Evolutionary conservation across 2,888 invertebrate genomes (phyloP).

Genomic region (Polia nebulosa): DNA sequence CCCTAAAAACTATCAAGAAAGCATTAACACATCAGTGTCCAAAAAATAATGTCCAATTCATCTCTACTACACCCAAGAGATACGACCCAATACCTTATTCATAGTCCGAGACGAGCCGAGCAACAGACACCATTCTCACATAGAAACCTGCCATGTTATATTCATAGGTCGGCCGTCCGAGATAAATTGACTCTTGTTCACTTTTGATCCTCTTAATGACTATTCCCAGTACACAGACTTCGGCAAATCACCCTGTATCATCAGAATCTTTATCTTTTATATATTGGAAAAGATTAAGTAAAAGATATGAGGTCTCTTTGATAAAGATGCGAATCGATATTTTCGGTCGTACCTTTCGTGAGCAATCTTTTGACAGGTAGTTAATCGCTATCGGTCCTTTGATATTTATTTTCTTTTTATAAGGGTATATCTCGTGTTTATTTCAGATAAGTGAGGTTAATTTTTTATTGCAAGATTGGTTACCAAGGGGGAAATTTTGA

Average conservation of each 20-base stretch:
- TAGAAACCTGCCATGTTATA: conserved; percentile 38
- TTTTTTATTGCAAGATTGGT: background rate
- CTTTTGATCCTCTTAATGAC: conserved; percentile 48
- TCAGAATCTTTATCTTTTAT: conserved; percentile 20
- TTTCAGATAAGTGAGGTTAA: background rate
- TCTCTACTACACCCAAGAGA: background rate
- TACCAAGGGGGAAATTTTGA: background rate
- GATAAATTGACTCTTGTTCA: conserved; percentile 41
- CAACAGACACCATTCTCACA: conserved; percentile 7
- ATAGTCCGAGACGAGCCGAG: conserved; percentile 36
- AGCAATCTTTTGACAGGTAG: conserved; percentile 23
- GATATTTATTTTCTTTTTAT: conserved; percentile 21
- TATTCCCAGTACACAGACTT: conserved; percentile 11
- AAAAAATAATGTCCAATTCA: conserved; percentile 4
- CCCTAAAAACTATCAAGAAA: background rate
- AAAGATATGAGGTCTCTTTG: conserved; percentile 31
- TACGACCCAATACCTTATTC: conserved; percentile 36
- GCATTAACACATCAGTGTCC: background rate
- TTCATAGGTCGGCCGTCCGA: conserved; percentile 31
- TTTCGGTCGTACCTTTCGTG: conserved; percentile 2
- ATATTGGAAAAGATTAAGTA: conserved; percentile 29
- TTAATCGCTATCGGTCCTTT: conserved; percentile 22
- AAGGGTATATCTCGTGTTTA: background rate
- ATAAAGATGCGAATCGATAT: conserved; percentile 18
- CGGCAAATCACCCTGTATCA: conserved; percentile 19